phyloP scores from a whole-genome alignment of 2,888 invertebrate species.

The Netelia fuscicornis region DNA sequence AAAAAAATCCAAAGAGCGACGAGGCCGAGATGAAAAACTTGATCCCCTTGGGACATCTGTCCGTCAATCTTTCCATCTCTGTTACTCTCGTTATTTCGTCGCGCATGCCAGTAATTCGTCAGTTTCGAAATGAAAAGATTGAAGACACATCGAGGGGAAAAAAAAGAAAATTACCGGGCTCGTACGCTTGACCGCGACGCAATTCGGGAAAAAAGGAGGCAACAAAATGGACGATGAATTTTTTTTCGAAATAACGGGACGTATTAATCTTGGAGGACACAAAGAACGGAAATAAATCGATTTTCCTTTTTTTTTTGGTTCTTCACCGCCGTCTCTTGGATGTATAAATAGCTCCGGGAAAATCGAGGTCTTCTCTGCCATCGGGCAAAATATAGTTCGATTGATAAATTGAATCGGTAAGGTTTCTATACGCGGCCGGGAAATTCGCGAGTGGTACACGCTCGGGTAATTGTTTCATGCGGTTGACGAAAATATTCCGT shows the following conservation, averaged over 20 bases:
- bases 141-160: background rate
- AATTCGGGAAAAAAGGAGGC: background rate
- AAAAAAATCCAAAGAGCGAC: background rate
- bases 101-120: background rate
- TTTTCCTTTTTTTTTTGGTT: background rate
- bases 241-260: slow-evolving; percentile 2
- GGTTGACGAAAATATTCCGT: slow-evolving; percentile 38
- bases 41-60: slow-evolving; percentile 70
- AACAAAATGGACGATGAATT: background rate
- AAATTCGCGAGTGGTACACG: too few species aligned
- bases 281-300: slow-evolving; percentile 19
- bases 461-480: slow-evolving; percentile 46
- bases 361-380: too few species aligned
- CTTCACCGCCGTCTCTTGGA: background rate
- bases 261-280: slow-evolving; percentile 32
- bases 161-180: background rate
- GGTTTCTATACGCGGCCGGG: too few species aligned
- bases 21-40: slow-evolving; percentile 26
- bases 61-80: slow-evolving; percentile 61
- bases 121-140: background rate
- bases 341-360: too few species aligned
- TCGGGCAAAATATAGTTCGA: too few species aligned
- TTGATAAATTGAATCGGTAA: too few species aligned
- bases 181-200: background rate
- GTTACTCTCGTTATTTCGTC: too few species aligned